A percentile compares a stretch with the other conserved stretches of the same genome.
These are phyloP conservation scores for Rousettus madagascariensis DNA, from an alignment of 2,797 vertebrate species.

Conservation along the genomic window DNA sequence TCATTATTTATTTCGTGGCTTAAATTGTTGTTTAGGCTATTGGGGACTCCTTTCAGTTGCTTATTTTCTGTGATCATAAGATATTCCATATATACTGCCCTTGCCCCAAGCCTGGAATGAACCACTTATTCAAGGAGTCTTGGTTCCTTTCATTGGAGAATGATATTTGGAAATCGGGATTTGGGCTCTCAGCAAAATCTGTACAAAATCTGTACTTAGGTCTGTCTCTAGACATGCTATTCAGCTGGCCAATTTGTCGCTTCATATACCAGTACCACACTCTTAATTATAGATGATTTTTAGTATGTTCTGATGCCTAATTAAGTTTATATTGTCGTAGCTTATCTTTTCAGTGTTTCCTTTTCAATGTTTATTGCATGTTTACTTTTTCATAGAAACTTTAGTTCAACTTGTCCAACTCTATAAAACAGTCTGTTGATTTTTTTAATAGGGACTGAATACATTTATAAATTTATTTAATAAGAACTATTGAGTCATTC, in stretches of 20 bases:
- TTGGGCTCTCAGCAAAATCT: neutral
- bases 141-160: neutral
- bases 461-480: neutral
- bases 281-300: neutral
- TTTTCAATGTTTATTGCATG: neutral
- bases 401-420: neutral
- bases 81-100: neutral
- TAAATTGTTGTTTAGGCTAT: neutral
- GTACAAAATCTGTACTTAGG: neutral
- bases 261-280: neutral
- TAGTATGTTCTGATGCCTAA: neutral
- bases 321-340: neutral
- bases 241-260: neutral
- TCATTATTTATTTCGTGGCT: neutral
- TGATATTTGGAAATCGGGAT: neutral
- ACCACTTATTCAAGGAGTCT: neutral
- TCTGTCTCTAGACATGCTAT: neutral
- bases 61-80: neutral
- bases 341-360: neutral
- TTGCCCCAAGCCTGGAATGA: neutral
- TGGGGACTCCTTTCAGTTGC: neutral
- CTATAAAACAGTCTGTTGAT: neutral
- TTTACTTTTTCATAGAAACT: neutral
- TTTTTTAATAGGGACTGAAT: neutral
- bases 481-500: neutral